Base-by-base conservation (phyloP, 2,797 vertebrate species). In the Falco concolor region DNA sequence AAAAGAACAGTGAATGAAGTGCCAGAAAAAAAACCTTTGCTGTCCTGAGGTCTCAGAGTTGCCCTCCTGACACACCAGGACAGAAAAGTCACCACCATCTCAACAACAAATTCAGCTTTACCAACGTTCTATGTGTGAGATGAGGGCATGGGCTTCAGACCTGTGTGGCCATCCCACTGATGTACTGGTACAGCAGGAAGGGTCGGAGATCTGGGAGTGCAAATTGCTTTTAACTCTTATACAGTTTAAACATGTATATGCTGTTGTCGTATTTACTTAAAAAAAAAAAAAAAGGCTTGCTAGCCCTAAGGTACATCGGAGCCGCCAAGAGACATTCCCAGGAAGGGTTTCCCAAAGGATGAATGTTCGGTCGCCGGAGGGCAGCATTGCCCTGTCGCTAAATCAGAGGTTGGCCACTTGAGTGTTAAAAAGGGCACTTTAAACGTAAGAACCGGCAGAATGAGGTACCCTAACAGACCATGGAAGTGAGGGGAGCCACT, bases 301-400 rank as follows among this genome's bases (percentile, higher is more conserved):
- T 78, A 68, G 23, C 22, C 16, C 65, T 44, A 6, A 63, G 21
- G 18, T 22, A 30, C 59, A 40, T 42, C 22, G 5, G 42, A 75
- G 53, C 27, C 65, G 61, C 9, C 8, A 10, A 0, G 12, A 75
- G 32, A 36, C 18, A 5, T 30, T 65, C 27, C 67, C 9, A 72
- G 40, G 64, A 70, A 13, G 38, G 19, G 32, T 34, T 85, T 93
- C 49, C 45, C 64, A 75, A 61, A 64, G 16, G 68, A 15, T 0
- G 2, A 68, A 25, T 16, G 27, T 57, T 13, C 52, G 60, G 70
- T 92, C 95, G 32, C 82, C 70, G 52, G 95, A 94, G 96, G 96
- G 95, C 95, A 96, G 95, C 74, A 84, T 88, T 81, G 68, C 40
- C 74, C 67, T 40, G 69, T 34, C 60, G 78, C 56, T 89, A 85